These are phyloP conservation scores for Ranitomeya variabilis DNA, from an alignment of 2,113 vertebrate species.

Conservation along the genomic window DNA sequence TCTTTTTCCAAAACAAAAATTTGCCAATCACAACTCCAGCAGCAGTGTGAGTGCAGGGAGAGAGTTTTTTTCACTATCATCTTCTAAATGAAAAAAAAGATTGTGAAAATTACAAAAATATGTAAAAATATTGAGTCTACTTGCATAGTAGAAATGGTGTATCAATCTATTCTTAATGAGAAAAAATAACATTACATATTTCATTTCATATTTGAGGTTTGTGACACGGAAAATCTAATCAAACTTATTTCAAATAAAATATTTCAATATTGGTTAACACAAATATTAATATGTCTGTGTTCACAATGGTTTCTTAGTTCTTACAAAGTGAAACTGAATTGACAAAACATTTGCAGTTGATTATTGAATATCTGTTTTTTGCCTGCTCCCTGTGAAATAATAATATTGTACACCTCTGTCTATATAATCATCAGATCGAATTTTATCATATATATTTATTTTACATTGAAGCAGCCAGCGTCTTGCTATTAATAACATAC, in stretches of 20 bases:
- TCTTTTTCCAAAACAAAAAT: too few relatives aligned
- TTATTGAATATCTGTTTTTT: slow-evolving; percentile 41
- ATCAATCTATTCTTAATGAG: too few relatives aligned
- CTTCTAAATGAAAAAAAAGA: too few relatives aligned
- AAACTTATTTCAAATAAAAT: neutral
- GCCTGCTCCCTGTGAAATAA: slow-evolving; percentile 41
- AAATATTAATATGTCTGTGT: neutral
- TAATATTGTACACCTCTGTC: slow-evolving; percentile 49
- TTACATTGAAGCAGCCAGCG: slow-evolving; percentile 46
- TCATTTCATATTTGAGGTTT: too few relatives aligned
- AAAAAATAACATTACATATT: too few relatives aligned
- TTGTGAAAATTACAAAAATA: too few relatives aligned
- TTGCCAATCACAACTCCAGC: too few relatives aligned
- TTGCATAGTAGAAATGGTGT: too few relatives aligned
- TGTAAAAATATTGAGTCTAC: too few relatives aligned
- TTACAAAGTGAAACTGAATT: neutral
- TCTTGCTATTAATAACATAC: slow-evolving; percentile 57
- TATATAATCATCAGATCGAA: slow-evolving; percentile 43
- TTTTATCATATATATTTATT: slow-evolving; percentile 58
- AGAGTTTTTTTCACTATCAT: too few relatives aligned
- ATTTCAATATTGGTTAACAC: neutral
- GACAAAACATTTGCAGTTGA: neutral
- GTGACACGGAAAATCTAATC: neutral
- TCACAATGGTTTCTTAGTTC: neutral
- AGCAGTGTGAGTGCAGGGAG: too few relatives aligned